Conservation (phyloP, 2,797 vertebrate genomes). For the Sitta carolinensis region DNA sequence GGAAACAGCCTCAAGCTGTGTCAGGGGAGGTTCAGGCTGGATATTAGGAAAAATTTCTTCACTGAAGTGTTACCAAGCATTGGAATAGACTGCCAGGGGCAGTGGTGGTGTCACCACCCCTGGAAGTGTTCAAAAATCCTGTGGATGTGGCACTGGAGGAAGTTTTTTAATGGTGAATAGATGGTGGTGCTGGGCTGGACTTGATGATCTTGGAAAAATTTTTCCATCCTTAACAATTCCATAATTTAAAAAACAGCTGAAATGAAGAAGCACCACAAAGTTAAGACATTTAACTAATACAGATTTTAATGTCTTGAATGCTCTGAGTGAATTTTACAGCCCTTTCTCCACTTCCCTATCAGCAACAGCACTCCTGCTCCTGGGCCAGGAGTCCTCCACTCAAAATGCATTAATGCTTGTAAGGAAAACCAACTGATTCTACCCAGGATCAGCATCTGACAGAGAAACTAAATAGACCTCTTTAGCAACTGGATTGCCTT, state of each 20-base stretch:
- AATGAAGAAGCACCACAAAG: not conserved
- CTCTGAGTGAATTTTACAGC: not conserved
- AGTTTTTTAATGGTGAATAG: not conserved
- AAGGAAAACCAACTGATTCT: not conserved
- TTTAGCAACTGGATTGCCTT: conserved; percentile 56
- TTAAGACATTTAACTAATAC: not conserved
- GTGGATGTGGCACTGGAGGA: not conserved
- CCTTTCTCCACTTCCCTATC: not conserved
- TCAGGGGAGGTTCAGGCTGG: not conserved
- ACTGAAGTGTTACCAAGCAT: not conserved
- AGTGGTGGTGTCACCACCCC: not conserved
- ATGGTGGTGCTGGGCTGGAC: not conserved
- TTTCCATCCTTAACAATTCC: not conserved
- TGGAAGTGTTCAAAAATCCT: not conserved
- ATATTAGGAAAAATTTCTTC: not conserved
- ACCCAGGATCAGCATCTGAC: not conserved
- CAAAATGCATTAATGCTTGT: not conserved
- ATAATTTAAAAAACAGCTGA: not conserved
- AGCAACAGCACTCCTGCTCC: not conserved
- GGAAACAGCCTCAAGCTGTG: not conserved
- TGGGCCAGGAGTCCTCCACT: not conserved
- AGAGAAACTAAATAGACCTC: conserved; percentile 64
- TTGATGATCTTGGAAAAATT: not conserved
- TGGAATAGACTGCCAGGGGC: not conserved
- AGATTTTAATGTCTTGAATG: not conserved